Evolutionary conservation across 1,140 invertebrate species (phyloP).

Genomic region (Arion vulgaris): DNA sequence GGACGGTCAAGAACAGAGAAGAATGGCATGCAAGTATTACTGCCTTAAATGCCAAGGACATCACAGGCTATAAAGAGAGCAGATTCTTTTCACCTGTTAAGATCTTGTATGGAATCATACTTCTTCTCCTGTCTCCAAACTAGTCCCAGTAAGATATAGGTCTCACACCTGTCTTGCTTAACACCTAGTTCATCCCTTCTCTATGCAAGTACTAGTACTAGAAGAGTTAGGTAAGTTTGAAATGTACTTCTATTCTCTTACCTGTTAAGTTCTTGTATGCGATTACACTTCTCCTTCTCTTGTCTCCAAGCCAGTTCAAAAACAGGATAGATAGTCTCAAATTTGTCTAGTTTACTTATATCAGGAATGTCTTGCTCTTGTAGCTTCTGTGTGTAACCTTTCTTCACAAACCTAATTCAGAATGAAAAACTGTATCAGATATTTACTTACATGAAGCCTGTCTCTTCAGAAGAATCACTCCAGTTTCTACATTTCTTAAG

Average conservation of each 20-base stretch:
- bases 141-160: neutral
- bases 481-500: no score
- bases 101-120: neutral
- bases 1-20: no score
- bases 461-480: no score
- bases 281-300: neutral
- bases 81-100: neutral
- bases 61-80: no score
- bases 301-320: neutral
- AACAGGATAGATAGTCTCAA: neutral
- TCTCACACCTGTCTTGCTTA: slow-evolving; percentile 6
- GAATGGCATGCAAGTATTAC: no score
- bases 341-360: neutral
- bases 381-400: neutral
- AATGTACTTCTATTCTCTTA: no score
- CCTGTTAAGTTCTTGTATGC: neutral
- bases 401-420: neutral
- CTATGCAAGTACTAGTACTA: no score
- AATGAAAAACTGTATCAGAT: neutral
- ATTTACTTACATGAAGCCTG: neutral
- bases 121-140: neutral
- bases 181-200: no score
- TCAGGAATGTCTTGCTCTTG: slow-evolving; percentile 2
- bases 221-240: no score
- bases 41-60: no score